These are phyloP conservation scores for Clarias gariepinus DNA, from an alignment of 2,113 vertebrate genomes.

Conservation along the genomic window DNA sequence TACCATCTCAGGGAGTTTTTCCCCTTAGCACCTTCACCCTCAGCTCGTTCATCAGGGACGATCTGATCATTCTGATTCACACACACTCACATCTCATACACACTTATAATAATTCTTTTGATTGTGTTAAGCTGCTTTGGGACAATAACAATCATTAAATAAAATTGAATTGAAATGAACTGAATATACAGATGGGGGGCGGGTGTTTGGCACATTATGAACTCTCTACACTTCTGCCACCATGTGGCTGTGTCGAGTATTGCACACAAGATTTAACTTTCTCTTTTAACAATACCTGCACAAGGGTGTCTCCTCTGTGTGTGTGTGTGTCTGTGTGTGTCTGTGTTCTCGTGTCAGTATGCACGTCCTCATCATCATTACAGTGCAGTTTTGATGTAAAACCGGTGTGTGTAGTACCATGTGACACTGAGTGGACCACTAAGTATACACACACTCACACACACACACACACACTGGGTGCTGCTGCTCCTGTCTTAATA, in stretches of 20 bases:
- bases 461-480: too few species aligned
- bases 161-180: too few species aligned
- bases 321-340: not conserved
- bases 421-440: not conserved
- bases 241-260: slow-evolving; percentile 17
- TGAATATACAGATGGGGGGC: too few species aligned
- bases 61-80: too few species aligned
- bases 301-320: not conserved
- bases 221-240: not conserved
- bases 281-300: not conserved
- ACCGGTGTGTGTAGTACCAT: not conserved
- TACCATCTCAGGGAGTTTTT: too few species aligned
- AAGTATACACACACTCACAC: not conserved
- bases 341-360: not conserved
- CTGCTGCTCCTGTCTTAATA: too few species aligned
- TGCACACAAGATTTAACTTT: slow-evolving; percentile 31
- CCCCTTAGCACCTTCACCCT: too few species aligned
- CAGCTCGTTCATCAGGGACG: too few species aligned
- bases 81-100: too few species aligned
- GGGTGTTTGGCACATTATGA: not conserved
- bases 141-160: too few species aligned
- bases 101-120: too few species aligned
- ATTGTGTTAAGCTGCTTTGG: too few species aligned
- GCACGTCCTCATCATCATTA: not conserved
- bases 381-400: not conserved